Evolutionary conservation across 2,797 vertebrate genomes (phyloP).

Genomic region (Strix occidentalis): DNA sequence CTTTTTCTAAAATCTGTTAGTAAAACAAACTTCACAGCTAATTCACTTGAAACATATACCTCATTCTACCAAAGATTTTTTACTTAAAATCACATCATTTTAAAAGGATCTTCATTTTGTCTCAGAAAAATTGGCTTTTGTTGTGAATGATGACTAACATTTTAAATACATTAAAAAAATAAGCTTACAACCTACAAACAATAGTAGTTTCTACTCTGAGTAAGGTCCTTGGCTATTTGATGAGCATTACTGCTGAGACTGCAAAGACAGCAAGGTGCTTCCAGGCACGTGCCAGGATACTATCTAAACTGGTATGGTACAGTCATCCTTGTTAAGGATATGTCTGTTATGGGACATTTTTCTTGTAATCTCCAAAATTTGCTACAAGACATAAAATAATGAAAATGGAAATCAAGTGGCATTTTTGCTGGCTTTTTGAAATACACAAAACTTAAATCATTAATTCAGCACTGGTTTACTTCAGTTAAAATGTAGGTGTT

Average conservation of each 20-base stretch:
- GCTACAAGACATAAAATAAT: not conserved
- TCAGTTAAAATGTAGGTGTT: not conserved
- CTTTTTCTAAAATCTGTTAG: not conserved
- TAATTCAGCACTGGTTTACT: not conserved
- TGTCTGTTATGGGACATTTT: not conserved
- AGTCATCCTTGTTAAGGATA: not conserved
- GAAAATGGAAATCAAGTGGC: not conserved
- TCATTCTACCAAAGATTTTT: not conserved
- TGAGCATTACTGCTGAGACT: not conserved
- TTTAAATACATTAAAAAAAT: not conserved
- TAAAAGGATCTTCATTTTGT: not conserved
- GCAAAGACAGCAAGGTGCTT: not conserved
- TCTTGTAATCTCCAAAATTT: not conserved
- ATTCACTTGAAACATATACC: not conserved
- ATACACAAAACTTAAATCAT: not conserved
- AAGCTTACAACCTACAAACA: not conserved
- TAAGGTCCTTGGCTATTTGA: not conserved
- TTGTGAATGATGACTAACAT: not conserved
- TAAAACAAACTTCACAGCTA: not conserved
- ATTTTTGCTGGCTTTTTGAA: not conserved
- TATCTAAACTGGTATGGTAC: not conserved
- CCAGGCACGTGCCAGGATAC: not conserved
- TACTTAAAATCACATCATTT: not conserved
- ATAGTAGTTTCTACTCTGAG: not conserved
- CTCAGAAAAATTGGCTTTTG: not conserved